Percentiles rank a stretch among this genome's conserved stretches.
Evolutionary conservation across 1,140 invertebrate genomes (phyloP).

Genomic region (Contarinia nasturtii): DNA sequence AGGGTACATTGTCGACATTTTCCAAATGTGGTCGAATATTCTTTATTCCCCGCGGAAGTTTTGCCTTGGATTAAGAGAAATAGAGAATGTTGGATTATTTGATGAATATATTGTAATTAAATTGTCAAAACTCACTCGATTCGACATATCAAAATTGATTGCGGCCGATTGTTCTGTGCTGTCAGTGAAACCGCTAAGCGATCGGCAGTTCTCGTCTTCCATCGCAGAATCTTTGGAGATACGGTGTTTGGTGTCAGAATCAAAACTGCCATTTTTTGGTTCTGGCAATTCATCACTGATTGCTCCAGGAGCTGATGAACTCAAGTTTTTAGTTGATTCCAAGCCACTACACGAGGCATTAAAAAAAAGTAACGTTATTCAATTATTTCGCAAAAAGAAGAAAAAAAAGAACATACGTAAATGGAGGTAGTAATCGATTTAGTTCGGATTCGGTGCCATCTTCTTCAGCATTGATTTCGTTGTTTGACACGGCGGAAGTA

Average conservation of each 20-base stretch:
- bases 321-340: slow-evolving; percentile 48
- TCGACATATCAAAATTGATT: slow-evolving; percentile 22
- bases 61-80: too few species aligned
- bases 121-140: slow-evolving; percentile 1
- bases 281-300: slow-evolving; percentile 51
- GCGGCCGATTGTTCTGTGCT: slow-evolving; percentile 77
- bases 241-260: slow-evolving; percentile 5
- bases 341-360: slow-evolving; percentile 25
- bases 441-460: slow-evolving; percentile 7
- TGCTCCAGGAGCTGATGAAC: slow-evolving; percentile 65
- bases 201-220: slow-evolving; percentile 47
- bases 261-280: not conserved
- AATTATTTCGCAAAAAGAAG: slow-evolving; percentile 3
- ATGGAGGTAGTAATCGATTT: slow-evolving; percentile 17
- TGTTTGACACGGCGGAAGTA: not conserved
- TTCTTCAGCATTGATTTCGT: slow-evolving; percentile 6
- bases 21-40: slow-evolving; percentile 92
- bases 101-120: too few species aligned
- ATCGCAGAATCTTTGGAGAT: slow-evolving; percentile 26
- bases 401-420: not conserved
- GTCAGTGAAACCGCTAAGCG: slow-evolving; percentile 63
- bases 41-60: slow-evolving; percentile 87
- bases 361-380: slow-evolving; percentile 14
- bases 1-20: slow-evolving; percentile 88
- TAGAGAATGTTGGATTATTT: too few species aligned